Conservation (phyloP, 2,888 invertebrate species). For the Diarsia rubi region DNA sequence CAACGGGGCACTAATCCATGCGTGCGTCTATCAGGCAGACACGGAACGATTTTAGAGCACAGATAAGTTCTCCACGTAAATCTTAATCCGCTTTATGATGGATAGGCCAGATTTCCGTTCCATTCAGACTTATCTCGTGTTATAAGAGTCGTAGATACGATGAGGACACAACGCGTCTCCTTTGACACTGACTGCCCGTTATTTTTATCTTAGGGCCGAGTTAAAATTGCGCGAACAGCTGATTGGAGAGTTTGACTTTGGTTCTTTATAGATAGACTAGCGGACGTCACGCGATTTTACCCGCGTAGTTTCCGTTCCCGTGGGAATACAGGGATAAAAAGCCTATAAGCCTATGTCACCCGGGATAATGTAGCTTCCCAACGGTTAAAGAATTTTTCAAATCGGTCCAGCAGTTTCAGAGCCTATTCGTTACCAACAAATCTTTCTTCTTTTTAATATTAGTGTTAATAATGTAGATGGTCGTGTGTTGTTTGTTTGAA, state of each 20-base stretch:
- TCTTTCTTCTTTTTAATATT: no score
- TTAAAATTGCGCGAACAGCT: constrained; percentile 40
- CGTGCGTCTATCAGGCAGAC: not conserved
- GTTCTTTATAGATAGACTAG: not conserved
- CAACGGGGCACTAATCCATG: no score
- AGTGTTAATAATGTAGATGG: no score
- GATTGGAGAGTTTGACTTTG: constrained; percentile 30
- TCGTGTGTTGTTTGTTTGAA: not conserved
- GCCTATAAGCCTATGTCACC: no score
- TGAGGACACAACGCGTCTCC: constrained; percentile 8
- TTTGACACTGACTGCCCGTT: constrained; percentile 33
- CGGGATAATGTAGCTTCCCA: no score
- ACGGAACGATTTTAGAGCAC: not conserved
- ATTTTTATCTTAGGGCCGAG: constrained; percentile 44
- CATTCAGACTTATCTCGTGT: constrained; percentile 14
- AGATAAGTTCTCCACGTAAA: not conserved
- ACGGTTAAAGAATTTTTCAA: no score
- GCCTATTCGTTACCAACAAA: no score
- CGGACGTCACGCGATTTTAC: no score
- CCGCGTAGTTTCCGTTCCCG: no score
- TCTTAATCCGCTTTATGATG: constrained; percentile 25
- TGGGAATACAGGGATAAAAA: no score
- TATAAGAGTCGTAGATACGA: constrained; percentile 15
- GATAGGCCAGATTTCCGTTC: constrained; percentile 18
- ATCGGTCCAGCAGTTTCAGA: no score